Conservation (phyloP, 2,797 vertebrate species). For the Parambassis ranga region DNA sequence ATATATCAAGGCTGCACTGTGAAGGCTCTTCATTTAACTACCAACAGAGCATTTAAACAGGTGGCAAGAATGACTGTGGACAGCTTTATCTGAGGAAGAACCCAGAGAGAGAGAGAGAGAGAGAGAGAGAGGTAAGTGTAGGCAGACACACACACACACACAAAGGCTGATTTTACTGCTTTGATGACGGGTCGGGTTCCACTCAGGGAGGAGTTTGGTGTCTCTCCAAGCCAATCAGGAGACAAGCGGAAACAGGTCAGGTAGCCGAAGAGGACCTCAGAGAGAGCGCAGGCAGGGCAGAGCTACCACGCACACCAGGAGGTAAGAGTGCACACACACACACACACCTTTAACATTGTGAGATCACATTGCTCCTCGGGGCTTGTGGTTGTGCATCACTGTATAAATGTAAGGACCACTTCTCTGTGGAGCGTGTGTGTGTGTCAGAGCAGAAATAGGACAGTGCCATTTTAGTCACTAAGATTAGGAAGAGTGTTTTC, state of each 20-base stretch:
- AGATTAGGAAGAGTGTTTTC: conserved; percentile 40
- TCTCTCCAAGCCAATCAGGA: conserved; percentile 62
- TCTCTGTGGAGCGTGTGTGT: conserved; percentile 8
- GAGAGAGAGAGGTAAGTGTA: conserved; percentile 12
- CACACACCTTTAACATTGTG: conserved; percentile 41
- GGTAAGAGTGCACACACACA: conserved; percentile 64
- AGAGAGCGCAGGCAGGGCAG: conserved; percentile 68
- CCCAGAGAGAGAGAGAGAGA: too few species aligned
- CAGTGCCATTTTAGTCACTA: conserved; percentile 62
- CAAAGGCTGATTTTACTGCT: conserved; percentile 25
- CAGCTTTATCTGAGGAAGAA: neutral
- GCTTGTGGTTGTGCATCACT: conserved; percentile 6
- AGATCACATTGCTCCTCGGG: conserved; percentile 9
- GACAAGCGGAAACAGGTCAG: conserved; percentile 74
- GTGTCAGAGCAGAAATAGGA: conserved; percentile 59
- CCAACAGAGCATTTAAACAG: neutral
- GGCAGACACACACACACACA: neutral
- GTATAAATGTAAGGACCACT: neutral
- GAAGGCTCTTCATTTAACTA: conserved; percentile 51
- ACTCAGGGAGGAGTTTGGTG: conserved; percentile 55
- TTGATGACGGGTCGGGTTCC: conserved; percentile 48
- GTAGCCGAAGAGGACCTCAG: conserved; percentile 74
- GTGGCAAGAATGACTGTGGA: neutral
- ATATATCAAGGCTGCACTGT: conserved; percentile 16
- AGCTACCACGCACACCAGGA: conserved; percentile 62